Evolutionary conservation across 2,888 invertebrate species (phyloP).

Genomic region (Byasa hedistus): DNA sequence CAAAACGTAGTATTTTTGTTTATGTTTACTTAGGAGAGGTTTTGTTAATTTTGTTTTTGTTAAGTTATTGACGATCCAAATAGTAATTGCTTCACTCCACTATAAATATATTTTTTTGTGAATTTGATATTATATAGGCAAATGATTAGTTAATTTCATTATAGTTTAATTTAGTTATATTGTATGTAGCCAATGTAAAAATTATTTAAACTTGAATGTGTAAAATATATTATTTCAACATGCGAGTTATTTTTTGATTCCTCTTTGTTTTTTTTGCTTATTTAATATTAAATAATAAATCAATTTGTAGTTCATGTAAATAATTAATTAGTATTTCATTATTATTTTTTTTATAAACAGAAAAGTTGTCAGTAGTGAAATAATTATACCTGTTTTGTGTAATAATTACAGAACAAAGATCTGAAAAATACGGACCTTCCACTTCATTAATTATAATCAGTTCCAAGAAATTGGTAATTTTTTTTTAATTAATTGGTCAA

Average conservation of each 20-base stretch:
- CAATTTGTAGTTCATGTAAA: neutral
- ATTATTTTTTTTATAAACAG: too few relatives aligned
- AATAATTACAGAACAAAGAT: too few relatives aligned
- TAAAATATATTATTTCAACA: constrained; percentile 43
- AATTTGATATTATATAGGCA: constrained; percentile 10
- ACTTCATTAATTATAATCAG: too few relatives aligned
- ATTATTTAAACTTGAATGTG: constrained; percentile 34
- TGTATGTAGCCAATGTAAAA: constrained; percentile 25
- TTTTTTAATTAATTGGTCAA: neutral
- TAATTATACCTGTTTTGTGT: too few relatives aligned
- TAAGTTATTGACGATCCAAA: constrained; percentile 9
- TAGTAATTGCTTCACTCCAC: constrained; percentile 16
- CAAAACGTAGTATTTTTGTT: constrained; percentile 14
- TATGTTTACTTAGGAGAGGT: constrained; percentile 12
- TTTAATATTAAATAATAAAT: neutral
- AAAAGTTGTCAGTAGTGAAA: too few relatives aligned
- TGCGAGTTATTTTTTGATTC: constrained; percentile 22
- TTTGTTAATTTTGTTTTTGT: constrained; percentile 30
- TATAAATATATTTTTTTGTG: constrained; percentile 15
- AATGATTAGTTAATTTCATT: constrained; percentile 29
- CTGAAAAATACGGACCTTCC: too few relatives aligned
- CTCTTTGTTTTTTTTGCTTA: neutral
- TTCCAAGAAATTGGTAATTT: neutral
- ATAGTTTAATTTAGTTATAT: constrained; percentile 25
- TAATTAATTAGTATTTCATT: too few relatives aligned